A percentile compares a stretch with the other conserved stretches of the same genome.
Evolutionary conservation across 2,888 invertebrate species (phyloP).

Genomic region (Drosophila quasianomalipes): DNA sequence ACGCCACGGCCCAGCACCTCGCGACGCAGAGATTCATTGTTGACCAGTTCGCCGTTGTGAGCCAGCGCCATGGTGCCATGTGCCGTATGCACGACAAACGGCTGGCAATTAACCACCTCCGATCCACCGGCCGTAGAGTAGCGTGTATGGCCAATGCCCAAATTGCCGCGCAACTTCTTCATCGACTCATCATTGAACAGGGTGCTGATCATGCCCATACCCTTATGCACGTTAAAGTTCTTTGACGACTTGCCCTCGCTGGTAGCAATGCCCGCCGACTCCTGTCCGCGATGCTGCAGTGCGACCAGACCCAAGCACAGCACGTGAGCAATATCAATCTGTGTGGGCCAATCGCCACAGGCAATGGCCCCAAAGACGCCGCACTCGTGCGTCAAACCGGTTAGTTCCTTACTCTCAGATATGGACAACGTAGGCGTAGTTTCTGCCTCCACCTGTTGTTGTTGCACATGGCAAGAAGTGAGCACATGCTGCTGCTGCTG

Average conservation of each 20-base stretch:
- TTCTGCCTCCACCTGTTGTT: conserved; percentile 53
- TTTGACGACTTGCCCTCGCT: conserved; percentile 93
- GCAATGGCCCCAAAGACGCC: conserved; percentile 98
- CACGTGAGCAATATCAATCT: conserved; percentile 95
- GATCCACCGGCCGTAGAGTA: conserved; percentile 98
- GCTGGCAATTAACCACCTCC: conserved; percentile 98
- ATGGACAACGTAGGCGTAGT: conserved; percentile 57
- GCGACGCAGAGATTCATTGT: conserved; percentile 94
- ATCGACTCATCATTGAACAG: conserved; percentile 96
- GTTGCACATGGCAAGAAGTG: conserved; percentile 47
- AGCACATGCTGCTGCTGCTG: conserved; percentile 59
- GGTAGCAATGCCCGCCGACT: conserved; percentile 98
- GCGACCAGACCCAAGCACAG: conserved; percentile 96
- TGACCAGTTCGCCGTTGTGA: conserved; percentile 98
- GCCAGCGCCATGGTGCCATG: conserved; percentile 98
- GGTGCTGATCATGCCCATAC: conserved; percentile 97
- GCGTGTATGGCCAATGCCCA: conserved; percentile 99
- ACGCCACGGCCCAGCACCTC: conserved; percentile 97
- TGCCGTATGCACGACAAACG: conserved; percentile 99
- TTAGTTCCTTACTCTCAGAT: conserved; percentile 74
- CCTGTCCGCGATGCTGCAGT: conserved; percentile 98
- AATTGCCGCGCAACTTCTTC: conserved; percentile 93
- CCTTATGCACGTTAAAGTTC: conserved; percentile 94
- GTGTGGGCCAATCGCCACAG: conserved; percentile 95
- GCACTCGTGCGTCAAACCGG: conserved; percentile 94